Percentiles rank a stretch among this genome's conserved stretches.
These are phyloP conservation scores for Nemotelus pantherinus DNA, from an alignment of 2,888 invertebrate species.

Conservation along the genomic window DNA sequence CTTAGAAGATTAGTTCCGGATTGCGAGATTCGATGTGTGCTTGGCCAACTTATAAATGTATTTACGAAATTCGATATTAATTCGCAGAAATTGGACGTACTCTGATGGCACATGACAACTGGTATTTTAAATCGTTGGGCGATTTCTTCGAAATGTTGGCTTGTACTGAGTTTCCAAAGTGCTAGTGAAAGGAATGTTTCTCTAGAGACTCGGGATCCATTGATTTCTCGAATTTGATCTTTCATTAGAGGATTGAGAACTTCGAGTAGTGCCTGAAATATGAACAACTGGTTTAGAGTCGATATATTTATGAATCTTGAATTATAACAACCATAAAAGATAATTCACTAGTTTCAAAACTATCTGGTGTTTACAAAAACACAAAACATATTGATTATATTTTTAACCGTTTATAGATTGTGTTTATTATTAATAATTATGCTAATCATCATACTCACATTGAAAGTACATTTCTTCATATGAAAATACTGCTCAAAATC, in stretches of 20 bases:
- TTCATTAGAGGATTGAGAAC: slow-evolving; percentile 41
- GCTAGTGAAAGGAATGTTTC: slow-evolving; percentile 60
- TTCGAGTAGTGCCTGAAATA: slow-evolving; percentile 40
- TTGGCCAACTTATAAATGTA: slow-evolving; percentile 63
- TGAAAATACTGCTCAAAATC: slow-evolving; percentile 46
- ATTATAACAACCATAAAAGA: too few species aligned
- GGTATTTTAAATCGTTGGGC: slow-evolving; percentile 60
- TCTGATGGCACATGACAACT: slow-evolving; percentile 57
- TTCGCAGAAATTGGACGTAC: slow-evolving; percentile 61
- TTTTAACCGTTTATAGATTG: too few species aligned
- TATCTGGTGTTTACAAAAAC: too few species aligned
- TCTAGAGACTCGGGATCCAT: slow-evolving; percentile 54
- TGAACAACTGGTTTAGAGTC: background rate
- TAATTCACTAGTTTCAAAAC: too few species aligned
- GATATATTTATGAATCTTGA: too few species aligned
- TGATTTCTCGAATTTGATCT: slow-evolving; percentile 43
- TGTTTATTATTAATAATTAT: too few species aligned
- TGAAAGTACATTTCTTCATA: slow-evolving; percentile 42
- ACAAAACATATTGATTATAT: too few species aligned
- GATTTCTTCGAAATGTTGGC: slow-evolving; percentile 63
- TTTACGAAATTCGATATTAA: slow-evolving; percentile 61
- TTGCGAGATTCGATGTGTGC: slow-evolving; percentile 56
- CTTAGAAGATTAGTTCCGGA: slow-evolving; percentile 53
- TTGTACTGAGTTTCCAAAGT: slow-evolving; percentile 61
- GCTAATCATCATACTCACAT: slow-evolving; percentile 25